Conservation (phyloP, 2,797 vertebrate genomes). For the Gymnothorax javanicus region DNA sequence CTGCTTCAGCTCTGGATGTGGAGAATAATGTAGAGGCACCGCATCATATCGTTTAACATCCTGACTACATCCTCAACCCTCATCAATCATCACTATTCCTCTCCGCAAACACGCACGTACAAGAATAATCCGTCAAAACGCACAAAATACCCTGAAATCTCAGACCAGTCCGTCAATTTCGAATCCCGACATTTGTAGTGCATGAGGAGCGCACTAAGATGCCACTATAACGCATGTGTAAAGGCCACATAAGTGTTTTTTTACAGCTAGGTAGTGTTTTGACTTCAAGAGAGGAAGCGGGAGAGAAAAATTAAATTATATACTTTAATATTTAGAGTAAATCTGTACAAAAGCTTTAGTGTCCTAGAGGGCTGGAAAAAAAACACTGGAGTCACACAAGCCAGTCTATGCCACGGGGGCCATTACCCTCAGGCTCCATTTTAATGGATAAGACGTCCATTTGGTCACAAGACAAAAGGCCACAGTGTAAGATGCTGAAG, state of each 20-base stretch:
- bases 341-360: slow-evolving; percentile 31
- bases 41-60: slow-evolving; percentile 33
- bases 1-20: slow-evolving; percentile 42
- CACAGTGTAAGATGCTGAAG: neutral
- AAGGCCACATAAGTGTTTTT: slow-evolving; percentile 10
- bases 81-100: slow-evolving; percentile 34
- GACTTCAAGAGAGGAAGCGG: neutral
- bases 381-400: slow-evolving; percentile 15
- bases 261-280: neutral
- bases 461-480: neutral
- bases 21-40: slow-evolving; percentile 36
- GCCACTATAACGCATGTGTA: neutral
- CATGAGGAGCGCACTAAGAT: neutral
- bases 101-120: slow-evolving; percentile 51
- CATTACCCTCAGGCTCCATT: neutral
- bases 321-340: slow-evolving; percentile 13
- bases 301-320: neutral
- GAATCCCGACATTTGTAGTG: neutral
- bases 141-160: neutral
- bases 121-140: neutral
- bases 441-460: slow-evolving; percentile 15
- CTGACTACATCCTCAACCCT: slow-evolving; percentile 6
- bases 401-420: slow-evolving; percentile 2
- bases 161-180: neutral
- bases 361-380: slow-evolving; percentile 21